Conservation (phyloP, 2,113 vertebrate genomes). For the Semicossyphus pulcher region DNA sequence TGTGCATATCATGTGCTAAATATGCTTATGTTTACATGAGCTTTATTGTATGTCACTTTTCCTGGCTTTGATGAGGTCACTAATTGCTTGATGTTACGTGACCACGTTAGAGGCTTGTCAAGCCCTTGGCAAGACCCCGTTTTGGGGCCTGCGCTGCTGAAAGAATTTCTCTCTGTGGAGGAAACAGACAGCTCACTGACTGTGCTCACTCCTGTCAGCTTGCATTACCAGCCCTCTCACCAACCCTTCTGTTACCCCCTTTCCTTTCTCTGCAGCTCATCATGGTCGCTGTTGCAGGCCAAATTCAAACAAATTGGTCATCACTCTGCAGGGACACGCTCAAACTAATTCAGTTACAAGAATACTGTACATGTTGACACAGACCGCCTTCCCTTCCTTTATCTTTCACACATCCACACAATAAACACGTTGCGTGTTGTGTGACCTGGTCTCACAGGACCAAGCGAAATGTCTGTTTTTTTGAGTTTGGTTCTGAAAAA, state of each 20-base stretch:
- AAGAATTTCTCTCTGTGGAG: slow-evolving; percentile 68
- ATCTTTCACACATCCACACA: background rate
- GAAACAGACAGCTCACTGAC: slow-evolving; percentile 78
- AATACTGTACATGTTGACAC: background rate
- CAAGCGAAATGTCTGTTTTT: slow-evolving; percentile 26
- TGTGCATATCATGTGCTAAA: slow-evolving; percentile 5
- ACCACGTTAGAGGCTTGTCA: slow-evolving; percentile 31
- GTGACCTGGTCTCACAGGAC: slow-evolving; percentile 17
- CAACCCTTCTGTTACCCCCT: slow-evolving; percentile 32
- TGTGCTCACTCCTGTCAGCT: slow-evolving; percentile 81
- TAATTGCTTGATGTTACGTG: slow-evolving; percentile 29
- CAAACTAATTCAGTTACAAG: slow-evolving; percentile 1
- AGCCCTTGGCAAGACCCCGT: slow-evolving; percentile 27
- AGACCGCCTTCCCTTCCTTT: background rate
- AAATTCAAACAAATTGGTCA: slow-evolving; percentile 37
- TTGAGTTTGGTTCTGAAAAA: slow-evolving; percentile 40
- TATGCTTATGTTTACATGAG: slow-evolving; percentile 2
- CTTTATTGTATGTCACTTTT: slow-evolving; percentile 5
- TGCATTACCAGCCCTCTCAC: slow-evolving; percentile 68
- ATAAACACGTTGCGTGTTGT: background rate
- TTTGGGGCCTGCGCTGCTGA: slow-evolving; percentile 53
- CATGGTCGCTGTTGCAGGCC: slow-evolving; percentile 8
- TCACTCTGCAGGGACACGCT: slow-evolving; percentile 23
- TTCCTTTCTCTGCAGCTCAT: slow-evolving; percentile 27
- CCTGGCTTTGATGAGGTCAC: slow-evolving; percentile 14